Conservation (phyloP, 2,888 invertebrate genomes). For the Pachydiplax longipennis region DNA sequence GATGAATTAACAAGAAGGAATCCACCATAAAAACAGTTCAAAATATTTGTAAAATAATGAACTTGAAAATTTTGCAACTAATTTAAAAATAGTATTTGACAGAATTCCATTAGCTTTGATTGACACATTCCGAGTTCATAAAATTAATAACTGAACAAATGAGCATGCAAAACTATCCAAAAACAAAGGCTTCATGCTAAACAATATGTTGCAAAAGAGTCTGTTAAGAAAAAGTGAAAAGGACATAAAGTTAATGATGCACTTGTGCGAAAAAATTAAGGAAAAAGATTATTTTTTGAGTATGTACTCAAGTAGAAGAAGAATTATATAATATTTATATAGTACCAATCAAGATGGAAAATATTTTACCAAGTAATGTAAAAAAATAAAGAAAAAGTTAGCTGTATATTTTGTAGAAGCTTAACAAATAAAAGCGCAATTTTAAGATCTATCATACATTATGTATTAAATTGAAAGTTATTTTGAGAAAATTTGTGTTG, state of each 20-base stretch:
- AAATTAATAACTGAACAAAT: not conserved
- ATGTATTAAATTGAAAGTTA: not conserved
- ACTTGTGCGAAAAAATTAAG: slow-evolving; percentile 25
- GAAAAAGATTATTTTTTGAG: too few relatives aligned
- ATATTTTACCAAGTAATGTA: not conserved
- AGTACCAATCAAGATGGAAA: too few relatives aligned
- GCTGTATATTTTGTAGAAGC: slow-evolving; percentile 40
- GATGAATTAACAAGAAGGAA: not conserved
- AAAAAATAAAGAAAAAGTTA: slow-evolving; percentile 48
- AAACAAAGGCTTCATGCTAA: slow-evolving; percentile 33
- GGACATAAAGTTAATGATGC: slow-evolving; percentile 17
- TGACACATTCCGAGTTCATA: not conserved
- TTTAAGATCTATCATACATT: not conserved
- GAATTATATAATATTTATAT: too few relatives aligned
- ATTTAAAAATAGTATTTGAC: not conserved
- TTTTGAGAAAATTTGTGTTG: not conserved
- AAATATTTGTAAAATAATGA: not conserved
- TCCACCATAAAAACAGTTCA: not conserved
- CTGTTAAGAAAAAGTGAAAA: slow-evolving; percentile 5
- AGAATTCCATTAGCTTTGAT: not conserved
- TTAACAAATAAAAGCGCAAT: not conserved
- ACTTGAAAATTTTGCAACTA: not conserved
- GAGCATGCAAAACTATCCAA: slow-evolving; percentile 16
- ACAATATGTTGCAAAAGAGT: slow-evolving; percentile 10
- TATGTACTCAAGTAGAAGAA: too few relatives aligned